phyloP scores from a whole-genome alignment of 2,797 vertebrate species.

The Malurus splendens region DNA sequence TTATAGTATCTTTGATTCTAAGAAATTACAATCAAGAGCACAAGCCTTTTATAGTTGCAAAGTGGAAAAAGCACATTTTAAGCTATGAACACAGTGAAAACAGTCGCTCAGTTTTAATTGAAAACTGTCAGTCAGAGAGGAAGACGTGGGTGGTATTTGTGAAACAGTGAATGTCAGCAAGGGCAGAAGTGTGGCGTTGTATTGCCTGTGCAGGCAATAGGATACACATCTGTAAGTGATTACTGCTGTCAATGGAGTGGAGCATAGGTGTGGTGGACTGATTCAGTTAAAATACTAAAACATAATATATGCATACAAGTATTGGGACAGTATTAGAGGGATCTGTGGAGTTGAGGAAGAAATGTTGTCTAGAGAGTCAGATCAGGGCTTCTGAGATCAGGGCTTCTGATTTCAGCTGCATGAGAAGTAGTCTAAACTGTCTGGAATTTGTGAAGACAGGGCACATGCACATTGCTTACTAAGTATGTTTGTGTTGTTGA shows the following conservation, averaged over 20 bases:
- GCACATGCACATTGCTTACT: not conserved
- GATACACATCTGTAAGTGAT: not conserved
- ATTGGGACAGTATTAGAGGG: not conserved
- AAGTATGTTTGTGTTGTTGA: not conserved
- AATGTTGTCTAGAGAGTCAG: not conserved
- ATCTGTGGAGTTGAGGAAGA: not conserved
- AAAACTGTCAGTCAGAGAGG: not conserved
- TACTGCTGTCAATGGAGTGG: not conserved
- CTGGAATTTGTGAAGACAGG: not conserved
- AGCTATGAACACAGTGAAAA: not conserved
- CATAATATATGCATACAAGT: not conserved
- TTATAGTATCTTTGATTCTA: not conserved
- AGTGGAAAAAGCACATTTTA: not conserved
- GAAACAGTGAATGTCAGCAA: not conserved
- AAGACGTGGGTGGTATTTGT: conserved; percentile 17
- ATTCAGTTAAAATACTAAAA: not conserved
- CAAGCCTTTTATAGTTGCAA: not conserved
- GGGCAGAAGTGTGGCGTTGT: not conserved
- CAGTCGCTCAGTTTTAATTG: not conserved
- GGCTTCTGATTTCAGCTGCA: not conserved
- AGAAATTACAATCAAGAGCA: not conserved
- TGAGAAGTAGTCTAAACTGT: not conserved
- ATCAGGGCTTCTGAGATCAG: not conserved
- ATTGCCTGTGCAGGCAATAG: not conserved
- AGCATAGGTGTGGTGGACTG: not conserved